Evolutionary conservation across 2,113 vertebrate species (phyloP).

Genomic region (Phainopepla nitens): DNA sequence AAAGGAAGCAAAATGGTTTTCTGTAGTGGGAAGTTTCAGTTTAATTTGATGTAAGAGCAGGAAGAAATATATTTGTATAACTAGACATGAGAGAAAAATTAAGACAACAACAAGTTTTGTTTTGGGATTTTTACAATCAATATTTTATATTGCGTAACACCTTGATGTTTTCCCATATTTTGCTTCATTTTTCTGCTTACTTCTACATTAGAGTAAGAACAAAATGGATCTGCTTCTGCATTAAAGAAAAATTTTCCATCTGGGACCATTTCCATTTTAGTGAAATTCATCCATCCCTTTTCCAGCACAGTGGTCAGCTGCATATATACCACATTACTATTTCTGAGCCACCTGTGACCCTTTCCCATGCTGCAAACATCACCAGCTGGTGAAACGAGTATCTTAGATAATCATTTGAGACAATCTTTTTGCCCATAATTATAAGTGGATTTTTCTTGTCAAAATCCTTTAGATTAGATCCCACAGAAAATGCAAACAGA

Average conservation of each 20-base stretch:
- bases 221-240: neutral
- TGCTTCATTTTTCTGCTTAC: neutral
- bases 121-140: slow-evolving; percentile 27
- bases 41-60: slow-evolving; percentile 38
- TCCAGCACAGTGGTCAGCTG: neutral
- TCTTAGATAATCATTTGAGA: neutral
- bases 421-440: neutral
- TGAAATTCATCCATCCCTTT: neutral
- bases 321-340: neutral
- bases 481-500: neutral
- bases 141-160: slow-evolving; percentile 17
- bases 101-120: slow-evolving; percentile 17
- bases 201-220: slow-evolving; percentile 45
- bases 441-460: neutral
- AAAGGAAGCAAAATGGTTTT: neutral
- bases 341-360: neutral
- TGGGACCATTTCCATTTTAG: neutral
- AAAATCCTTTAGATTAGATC: neutral
- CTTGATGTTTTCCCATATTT: slow-evolving; percentile 5
- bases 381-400: neutral
- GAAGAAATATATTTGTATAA: neutral
- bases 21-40: slow-evolving; percentile 37
- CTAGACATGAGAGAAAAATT: slow-evolving; percentile 10
- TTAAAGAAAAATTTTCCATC: neutral
- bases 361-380: neutral